Evolutionary conservation across 2,888 invertebrate species (phyloP), one percentile per base, ranked within the genome.

Genomic region (Ypsolopha sequella): DNA sequence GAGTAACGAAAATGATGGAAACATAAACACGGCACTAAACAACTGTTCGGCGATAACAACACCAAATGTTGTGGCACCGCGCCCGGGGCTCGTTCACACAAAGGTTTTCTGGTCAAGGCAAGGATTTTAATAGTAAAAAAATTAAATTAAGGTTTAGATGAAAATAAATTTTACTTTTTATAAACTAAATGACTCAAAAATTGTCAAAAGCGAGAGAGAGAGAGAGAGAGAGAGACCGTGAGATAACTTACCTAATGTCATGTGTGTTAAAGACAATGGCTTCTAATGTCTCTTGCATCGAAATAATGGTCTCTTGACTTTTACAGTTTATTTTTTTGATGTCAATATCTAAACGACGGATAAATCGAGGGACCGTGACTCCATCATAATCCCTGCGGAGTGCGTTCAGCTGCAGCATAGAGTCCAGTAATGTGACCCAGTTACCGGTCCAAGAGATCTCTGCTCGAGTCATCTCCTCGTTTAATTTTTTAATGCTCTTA

Each of bases 401-500:
- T 8, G 93, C 87, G 46, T 89, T 81, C 57, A 92, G 89, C 76
- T 95, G 94, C 36, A 95, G 75, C 88, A 95, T 89, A 0, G 91
- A 90, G 71, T 95, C 94, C 64, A 95, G 80, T 64, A 93, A 92
- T 9, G 91, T 87, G 1, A 91, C 89, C 93, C 93, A 95, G 66
- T 92, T 91, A 53, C 88, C 88, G 14, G 84, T 79, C 92, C 93
- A 93, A 0, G 24, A 7, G 6, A 45, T 33, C 11, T n/a, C 7
- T 10, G 51, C 51, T 6, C 9, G 3, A 13, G 35, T 43, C 14
- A 41, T 7, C 33, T 41, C 39, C 36, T 50, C 39, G 10, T 35
- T 36, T 6, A 43, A 11, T 9, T 10, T 13, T 35, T 43, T 14
- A 9, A 50, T 41, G 35, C 43, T 36, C 13, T 14, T 33, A 10